Conservation (phyloP, 1,140 invertebrate genomes). For the Augochlora pura region DNA sequence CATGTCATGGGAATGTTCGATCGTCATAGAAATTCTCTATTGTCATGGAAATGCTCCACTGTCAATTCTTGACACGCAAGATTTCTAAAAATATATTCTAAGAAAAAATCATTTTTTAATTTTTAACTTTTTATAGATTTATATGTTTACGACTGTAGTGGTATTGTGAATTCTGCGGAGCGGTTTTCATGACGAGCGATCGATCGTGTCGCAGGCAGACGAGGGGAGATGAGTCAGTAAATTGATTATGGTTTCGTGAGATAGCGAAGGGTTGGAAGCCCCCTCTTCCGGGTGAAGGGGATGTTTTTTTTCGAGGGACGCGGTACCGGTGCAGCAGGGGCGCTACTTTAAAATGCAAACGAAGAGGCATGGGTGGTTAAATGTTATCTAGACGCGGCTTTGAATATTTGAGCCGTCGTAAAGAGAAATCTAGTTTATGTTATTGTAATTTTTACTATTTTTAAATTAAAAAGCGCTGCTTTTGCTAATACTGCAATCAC, state of each 20-base stretch:
- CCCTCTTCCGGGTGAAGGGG: not conserved
- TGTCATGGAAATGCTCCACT: too few species aligned
- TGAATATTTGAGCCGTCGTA: not conserved
- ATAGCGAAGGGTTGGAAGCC: not conserved
- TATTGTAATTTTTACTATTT: too few species aligned
- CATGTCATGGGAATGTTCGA: too few species aligned
- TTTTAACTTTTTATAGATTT: not conserved
- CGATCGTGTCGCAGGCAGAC: not conserved
- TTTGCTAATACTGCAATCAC: too few species aligned
- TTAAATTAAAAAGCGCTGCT: too few species aligned
- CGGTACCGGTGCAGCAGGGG: not conserved
- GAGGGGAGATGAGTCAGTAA: conserved; percentile 1
- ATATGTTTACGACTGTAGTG: not conserved
- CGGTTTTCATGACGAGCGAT: not conserved
- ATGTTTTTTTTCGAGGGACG: not conserved
- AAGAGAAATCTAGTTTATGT: too few species aligned
- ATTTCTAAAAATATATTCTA: too few species aligned
- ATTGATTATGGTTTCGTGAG: conserved; percentile 1
- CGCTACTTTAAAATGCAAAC: not conserved
- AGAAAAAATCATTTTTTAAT: too few species aligned
- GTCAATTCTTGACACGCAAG: too few species aligned
- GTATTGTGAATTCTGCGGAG: not conserved
- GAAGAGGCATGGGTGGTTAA: not conserved
- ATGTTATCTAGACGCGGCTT: not conserved
- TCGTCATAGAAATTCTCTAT: too few species aligned